Evolutionary conservation across 2,888 invertebrate genomes (phyloP).

Genomic region (Petrophora chlorosata): DNA sequence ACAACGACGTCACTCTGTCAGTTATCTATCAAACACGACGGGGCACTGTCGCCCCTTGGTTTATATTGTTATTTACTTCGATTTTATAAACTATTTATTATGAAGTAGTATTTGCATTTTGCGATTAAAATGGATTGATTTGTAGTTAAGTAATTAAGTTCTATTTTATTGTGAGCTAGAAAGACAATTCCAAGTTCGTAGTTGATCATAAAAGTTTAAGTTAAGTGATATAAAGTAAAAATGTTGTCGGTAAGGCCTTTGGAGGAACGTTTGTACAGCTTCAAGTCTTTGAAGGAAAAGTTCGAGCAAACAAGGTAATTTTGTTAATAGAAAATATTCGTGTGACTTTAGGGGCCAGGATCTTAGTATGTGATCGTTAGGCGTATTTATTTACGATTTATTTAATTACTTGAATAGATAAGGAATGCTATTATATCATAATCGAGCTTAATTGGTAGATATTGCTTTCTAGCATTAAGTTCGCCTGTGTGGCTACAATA

Average conservation of each 20-base stretch:
- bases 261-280: constrained; percentile 69
- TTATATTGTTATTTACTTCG: constrained; percentile 20
- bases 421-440: no score
- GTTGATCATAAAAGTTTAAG: neutral
- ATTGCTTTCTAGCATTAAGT: no score
- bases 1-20: constrained; percentile 32
- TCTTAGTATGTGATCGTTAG: no score
- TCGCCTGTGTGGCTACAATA: no score
- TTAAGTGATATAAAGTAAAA: constrained; percentile 42
- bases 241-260: constrained; percentile 65
- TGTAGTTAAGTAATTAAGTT: neutral
- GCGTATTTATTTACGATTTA: no score
- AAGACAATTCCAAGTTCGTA: neutral
- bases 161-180: neutral
- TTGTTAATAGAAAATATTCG: no score
- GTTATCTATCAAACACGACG: constrained; percentile 36
- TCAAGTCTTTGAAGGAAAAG: constrained; percentile 69
- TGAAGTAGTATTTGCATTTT: neutral
- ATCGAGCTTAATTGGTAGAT: no score
- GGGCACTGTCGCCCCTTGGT: constrained; percentile 20
- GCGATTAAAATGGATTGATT: constrained; percentile 17
- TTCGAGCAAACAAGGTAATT: constrained; percentile 72
- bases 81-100: constrained; percentile 8
- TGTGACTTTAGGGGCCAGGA: no score
- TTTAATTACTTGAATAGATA: no score